phyloP scores from a whole-genome alignment of 2,888 invertebrate genomes.

The Camptogramma bilineatum region DNA sequence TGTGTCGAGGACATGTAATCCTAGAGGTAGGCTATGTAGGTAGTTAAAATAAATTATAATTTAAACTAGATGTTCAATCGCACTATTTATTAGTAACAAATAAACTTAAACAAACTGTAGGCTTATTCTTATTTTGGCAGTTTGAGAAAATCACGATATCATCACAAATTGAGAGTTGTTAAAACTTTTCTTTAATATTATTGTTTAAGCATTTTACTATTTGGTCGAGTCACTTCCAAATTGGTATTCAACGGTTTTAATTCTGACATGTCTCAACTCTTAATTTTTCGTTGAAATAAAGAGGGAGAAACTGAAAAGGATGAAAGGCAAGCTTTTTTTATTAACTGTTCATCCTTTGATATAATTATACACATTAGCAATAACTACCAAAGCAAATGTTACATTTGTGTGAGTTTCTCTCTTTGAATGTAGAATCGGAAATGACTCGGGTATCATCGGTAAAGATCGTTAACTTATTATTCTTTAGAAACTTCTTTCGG shows the following conservation, averaged over 20 bases:
- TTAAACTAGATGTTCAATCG: slow-evolving; percentile 11
- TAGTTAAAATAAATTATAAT: not conserved
- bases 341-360: not conserved
- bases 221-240: slow-evolving; percentile 4
- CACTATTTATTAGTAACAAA: slow-evolving; percentile 30
- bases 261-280: slow-evolving; percentile 9
- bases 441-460: slow-evolving; percentile 25
- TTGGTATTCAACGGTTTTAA: not conserved
- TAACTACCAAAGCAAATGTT: slow-evolving; percentile 17
- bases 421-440: slow-evolving; percentile 21
- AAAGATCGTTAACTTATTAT: slow-evolving; percentile 27
- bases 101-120: slow-evolving; percentile 12
- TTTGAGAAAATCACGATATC: not conserved
- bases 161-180: not conserved
- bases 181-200: not conserved
- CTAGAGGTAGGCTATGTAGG: not conserved
- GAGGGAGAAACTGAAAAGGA: slow-evolving; percentile 9
- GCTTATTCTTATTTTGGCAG: slow-evolving; percentile 8
- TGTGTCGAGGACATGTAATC: not conserved
- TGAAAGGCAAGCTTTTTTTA: not conserved
- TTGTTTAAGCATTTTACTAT: not conserved
- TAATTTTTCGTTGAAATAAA: slow-evolving; percentile 12
- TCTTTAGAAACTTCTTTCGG: slow-evolving; percentile 39
- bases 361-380: slow-evolving; percentile 10
- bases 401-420: not conserved